phyloP scores from a whole-genome alignment of 2,113 vertebrate species.

The Tursiops truncatus region DNA sequence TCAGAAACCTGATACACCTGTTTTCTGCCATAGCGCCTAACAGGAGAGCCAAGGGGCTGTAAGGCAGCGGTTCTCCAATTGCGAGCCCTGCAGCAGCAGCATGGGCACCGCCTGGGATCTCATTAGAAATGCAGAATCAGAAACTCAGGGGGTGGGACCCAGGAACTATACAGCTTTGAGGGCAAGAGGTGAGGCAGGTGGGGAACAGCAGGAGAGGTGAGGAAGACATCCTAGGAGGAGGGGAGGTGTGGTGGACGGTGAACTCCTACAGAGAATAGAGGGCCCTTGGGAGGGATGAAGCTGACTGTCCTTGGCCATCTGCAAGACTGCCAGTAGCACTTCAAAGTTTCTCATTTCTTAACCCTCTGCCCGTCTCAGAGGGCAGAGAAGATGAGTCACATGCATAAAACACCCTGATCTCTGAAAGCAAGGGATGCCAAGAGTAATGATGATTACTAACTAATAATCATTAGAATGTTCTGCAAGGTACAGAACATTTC shows the following conservation, averaged over 20 bases:
- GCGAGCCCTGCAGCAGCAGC: neutral
- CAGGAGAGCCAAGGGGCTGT: neutral
- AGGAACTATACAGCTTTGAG: neutral
- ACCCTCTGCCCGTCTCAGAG: neutral
- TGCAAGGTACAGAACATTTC: neutral
- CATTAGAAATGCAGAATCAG: neutral
- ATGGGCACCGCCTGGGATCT: neutral
- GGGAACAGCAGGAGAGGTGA: neutral
- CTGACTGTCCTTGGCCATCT: neutral
- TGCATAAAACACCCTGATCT: neutral
- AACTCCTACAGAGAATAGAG: neutral
- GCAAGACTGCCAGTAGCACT: neutral
- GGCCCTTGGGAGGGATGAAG: neutral
- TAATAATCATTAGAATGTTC: neutral
- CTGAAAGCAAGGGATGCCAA: neutral
- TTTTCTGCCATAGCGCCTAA: neutral
- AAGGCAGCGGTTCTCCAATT: neutral
- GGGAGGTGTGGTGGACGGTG: neutral
- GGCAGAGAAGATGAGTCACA: neutral
- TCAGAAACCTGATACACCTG: neutral
- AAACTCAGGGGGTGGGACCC: neutral
- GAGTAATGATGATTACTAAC: neutral
- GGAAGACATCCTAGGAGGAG: neutral
- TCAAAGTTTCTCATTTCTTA: neutral
- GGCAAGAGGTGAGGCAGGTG: neutral